Percentiles rank a stretch among this genome's conserved stretches.
Evolutionary conservation across 2,797 vertebrate genomes (phyloP).

Genomic region (Mus caroli): DNA sequence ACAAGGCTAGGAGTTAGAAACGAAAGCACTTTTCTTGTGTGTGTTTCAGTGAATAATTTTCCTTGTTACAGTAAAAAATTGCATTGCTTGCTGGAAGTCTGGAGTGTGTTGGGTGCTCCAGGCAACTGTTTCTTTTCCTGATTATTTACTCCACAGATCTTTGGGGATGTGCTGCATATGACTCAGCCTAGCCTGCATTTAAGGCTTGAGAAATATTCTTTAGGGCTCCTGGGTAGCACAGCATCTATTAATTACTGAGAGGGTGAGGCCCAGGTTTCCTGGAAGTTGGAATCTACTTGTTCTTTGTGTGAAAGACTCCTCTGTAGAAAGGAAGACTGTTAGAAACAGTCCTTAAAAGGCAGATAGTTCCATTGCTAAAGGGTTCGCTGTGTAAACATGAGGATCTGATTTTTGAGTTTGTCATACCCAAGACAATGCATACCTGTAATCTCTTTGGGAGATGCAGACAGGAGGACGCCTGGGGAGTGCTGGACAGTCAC

Average conservation of each 20-base stretch:
- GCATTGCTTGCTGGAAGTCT: constrained; percentile 79
- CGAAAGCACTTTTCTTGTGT: constrained; percentile 25
- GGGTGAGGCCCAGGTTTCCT: constrained; percentile 66
- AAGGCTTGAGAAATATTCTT: constrained; percentile 84
- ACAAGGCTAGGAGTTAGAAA: constrained; percentile 66
- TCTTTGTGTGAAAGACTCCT: constrained; percentile 69
- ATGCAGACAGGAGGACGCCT: not conserved
- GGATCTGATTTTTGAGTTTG: not conserved
- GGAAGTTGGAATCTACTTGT: constrained; percentile 61
- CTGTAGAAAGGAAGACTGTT: constrained; percentile 56
- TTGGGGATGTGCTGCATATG: constrained; percentile 80
- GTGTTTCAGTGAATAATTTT: constrained; percentile 77
- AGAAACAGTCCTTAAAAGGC: not conserved
- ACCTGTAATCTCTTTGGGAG: not conserved
- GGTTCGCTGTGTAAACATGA: not conserved
- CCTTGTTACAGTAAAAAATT: constrained; percentile 81
- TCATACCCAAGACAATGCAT: too few species aligned
- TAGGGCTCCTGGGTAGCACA: constrained; percentile 77
- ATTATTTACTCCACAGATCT: constrained; percentile 87
- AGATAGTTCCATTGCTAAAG: not conserved
- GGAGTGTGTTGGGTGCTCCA: constrained; percentile 83
- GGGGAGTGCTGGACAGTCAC: not conserved
- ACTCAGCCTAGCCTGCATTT: constrained; percentile 82
- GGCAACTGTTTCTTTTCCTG: constrained; percentile 85
- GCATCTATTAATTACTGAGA: constrained; percentile 78